Percentiles rank a stretch among this genome's conserved stretches.
phyloP scores from a whole-genome alignment of 2,888 invertebrate species.

The Erebia ligea region DNA sequence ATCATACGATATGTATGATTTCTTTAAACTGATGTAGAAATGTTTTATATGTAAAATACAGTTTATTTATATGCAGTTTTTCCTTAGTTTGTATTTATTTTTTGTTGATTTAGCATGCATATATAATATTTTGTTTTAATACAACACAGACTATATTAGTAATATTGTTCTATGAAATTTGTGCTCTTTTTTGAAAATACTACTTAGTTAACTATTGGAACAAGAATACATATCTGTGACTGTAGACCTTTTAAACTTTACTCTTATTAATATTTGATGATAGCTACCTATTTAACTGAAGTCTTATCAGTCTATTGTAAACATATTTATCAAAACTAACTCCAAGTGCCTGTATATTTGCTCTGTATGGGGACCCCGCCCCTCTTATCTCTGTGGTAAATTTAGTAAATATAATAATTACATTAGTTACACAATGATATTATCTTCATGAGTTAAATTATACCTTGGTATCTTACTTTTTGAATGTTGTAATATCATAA shows the following conservation, averaged over 20 bases:
- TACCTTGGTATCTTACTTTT: not conserved
- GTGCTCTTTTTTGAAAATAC: too few species aligned
- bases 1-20: too few species aligned
- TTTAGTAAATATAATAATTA: slow-evolving; percentile 1
- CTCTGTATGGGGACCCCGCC: not conserved
- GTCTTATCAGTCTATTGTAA: slow-evolving; percentile 10
- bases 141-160: too few species aligned
- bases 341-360: not conserved
- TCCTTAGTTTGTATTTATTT: too few species aligned
- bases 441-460: slow-evolving; percentile 7
- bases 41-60: too few species aligned
- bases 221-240: too few species aligned
- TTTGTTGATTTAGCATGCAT: too few species aligned
- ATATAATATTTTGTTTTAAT: too few species aligned
- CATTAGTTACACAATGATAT: not conserved
- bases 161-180: too few species aligned
- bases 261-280: not conserved
- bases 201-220: too few species aligned
- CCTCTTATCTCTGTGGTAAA: slow-evolving; percentile 14
- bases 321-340: slow-evolving; percentile 5
- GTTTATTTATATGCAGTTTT: too few species aligned
- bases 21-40: too few species aligned
- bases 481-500: not conserved
- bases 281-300: not conserved
- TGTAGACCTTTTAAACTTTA: not conserved